A percentile compares a stretch with the other conserved stretches of the same genome.
These are phyloP conservation scores for Pygoscelis antarcticus DNA, from an alignment of 2,113 vertebrate genomes.

Conservation along the genomic window DNA sequence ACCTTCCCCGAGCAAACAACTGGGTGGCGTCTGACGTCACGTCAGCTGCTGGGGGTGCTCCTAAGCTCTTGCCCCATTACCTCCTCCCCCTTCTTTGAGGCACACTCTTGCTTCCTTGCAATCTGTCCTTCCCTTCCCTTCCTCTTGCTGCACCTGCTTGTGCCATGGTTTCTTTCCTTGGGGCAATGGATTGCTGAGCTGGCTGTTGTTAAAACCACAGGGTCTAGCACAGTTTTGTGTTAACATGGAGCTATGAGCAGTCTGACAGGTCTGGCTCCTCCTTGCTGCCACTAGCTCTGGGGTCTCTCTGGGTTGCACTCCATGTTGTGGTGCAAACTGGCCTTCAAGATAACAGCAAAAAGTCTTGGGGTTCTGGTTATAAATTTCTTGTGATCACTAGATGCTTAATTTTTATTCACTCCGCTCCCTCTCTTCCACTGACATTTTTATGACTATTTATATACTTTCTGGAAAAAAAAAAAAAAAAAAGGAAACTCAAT, in stretches of 20 bases:
- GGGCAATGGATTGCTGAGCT: neutral
- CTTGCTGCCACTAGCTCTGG: neutral
- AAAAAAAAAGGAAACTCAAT: neutral
- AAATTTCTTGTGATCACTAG: neutral
- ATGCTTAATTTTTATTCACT: constrained; percentile 28
- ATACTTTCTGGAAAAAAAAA: neutral
- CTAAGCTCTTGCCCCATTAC: neutral
- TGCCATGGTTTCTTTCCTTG: neutral
- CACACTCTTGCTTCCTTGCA: neutral
- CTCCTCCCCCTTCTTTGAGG: neutral
- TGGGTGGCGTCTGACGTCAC: neutral
- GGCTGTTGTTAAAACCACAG: neutral
- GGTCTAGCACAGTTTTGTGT: neutral
- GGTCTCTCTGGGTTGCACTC: neutral
- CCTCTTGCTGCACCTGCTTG: neutral
- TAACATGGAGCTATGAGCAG: neutral
- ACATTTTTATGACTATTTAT: constrained; percentile 23
- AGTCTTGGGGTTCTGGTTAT: neutral
- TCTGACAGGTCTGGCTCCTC: neutral
- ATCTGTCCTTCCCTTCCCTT: neutral
- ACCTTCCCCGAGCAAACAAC: neutral
- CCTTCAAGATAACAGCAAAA: neutral
- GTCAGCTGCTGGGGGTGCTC: neutral
- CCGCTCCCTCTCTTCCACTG: neutral
- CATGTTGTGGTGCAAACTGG: neutral